These are phyloP conservation scores for Melanerpes aurifrons DNA, from an alignment of 2,113 vertebrate genomes.

Conservation along the genomic window DNA sequence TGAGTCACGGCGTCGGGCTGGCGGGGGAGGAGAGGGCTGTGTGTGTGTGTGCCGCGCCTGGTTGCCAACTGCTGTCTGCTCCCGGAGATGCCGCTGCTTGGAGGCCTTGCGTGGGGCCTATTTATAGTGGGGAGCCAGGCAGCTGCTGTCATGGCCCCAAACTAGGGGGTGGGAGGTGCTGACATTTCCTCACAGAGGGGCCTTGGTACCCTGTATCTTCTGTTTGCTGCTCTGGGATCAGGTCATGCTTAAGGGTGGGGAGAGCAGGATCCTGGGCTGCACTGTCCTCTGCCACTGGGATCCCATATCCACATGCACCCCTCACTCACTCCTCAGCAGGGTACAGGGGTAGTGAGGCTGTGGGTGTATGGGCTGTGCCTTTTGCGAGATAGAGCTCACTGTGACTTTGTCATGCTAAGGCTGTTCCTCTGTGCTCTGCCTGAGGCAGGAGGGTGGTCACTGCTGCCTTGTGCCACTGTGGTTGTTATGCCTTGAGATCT, in stretches of 20 bases:
- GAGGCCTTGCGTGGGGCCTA: constrained; percentile 52
- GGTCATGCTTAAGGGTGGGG: background rate
- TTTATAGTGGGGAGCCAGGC: constrained; percentile 17
- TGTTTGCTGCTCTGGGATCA: background rate
- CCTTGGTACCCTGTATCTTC: accelerated
- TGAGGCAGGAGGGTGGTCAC: accelerated
- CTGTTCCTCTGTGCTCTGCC: background rate
- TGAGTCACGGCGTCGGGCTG: constrained; percentile 36
- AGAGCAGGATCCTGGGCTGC: background rate
- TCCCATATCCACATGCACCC: accelerated
- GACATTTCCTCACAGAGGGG: background rate
- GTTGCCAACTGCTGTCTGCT: constrained; percentile 70
- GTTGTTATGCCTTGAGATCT: background rate
- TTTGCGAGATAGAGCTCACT: accelerated
- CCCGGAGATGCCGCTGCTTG: constrained; percentile 52
- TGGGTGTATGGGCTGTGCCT: accelerated
- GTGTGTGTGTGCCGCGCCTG: background rate
- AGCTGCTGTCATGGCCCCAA: background rate
- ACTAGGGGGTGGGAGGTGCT: background rate
- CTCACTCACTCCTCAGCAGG: accelerated
- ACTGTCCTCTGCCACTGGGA: accelerated
- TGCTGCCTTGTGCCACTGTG: accelerated
- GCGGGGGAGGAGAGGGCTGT: background rate
- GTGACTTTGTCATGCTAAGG: background rate
- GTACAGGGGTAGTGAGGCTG: background rate